Evolutionary conservation across 2,888 invertebrate species (phyloP).

Genomic region (Tanytarsus gracilentus): DNA sequence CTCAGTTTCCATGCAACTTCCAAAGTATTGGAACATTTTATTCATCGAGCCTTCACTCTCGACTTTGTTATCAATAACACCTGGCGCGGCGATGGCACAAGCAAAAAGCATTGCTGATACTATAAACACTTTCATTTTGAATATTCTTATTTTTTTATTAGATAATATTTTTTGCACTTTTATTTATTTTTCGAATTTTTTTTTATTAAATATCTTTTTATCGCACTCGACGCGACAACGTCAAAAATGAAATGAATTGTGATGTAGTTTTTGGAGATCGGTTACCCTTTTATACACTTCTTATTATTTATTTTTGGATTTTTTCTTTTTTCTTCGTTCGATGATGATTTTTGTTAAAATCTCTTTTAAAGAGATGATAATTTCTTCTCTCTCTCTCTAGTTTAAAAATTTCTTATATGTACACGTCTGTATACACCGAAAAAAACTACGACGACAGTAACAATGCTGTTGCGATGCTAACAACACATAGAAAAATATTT

Average conservation of each 20-base stretch:
- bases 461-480: no score
- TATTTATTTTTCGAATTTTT: constrained; percentile 17
- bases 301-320: constrained; percentile 29
- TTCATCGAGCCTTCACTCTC: constrained; percentile 34
- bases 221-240: constrained; percentile 16
- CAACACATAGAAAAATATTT: not conserved
- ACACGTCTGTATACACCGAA: constrained; percentile 17
- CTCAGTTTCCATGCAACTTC: constrained; percentile 42
- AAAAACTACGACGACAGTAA: no score
- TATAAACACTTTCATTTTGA: constrained; percentile 44
- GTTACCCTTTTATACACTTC: constrained; percentile 29
- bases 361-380: constrained; percentile 26
- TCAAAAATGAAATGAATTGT: constrained; percentile 28
- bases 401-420: constrained; percentile 25
- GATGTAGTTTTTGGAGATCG: constrained; percentile 28
- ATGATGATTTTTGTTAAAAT: constrained; percentile 24
- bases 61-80: constrained; percentile 32
- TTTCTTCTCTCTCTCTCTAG: constrained; percentile 13
- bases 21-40: constrained; percentile 41
- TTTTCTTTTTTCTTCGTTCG: no score
- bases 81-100: constrained; percentile 38
- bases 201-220: constrained; percentile 21
- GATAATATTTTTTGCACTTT: constrained; percentile 13
- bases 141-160: constrained; percentile 37
- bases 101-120: constrained; percentile 37